Percentiles rank a stretch among this genome's conserved stretches.
Evolutionary conservation across 2,888 invertebrate species (phyloP).

Genomic region (Diplolepis rosae): DNA sequence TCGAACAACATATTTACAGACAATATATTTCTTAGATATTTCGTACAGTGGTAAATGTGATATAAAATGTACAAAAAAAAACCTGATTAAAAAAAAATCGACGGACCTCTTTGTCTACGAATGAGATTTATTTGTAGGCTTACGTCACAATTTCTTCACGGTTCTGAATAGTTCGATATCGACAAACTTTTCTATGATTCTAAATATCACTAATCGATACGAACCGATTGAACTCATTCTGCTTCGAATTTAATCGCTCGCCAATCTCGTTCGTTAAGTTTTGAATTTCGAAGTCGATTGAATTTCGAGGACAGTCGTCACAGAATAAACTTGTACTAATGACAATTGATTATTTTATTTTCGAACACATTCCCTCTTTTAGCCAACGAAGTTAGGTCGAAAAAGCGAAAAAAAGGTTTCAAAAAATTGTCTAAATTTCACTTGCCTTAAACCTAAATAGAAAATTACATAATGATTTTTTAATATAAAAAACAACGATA

Average conservation of each 20-base stretch:
- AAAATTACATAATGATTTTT: neutral
- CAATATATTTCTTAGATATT: constrained; percentile 1
- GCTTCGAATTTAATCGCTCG: neutral
- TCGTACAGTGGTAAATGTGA: constrained; percentile 1
- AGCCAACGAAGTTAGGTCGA: neutral
- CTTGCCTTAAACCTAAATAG: neutral
- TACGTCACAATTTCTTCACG: neutral
- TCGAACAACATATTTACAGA: constrained; percentile 7
- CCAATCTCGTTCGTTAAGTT: neutral
- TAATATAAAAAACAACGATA: neutral
- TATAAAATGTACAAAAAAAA: neutral
- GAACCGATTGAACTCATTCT: neutral
- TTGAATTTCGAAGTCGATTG: neutral
- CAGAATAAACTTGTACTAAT: neutral
- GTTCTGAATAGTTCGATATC: neutral
- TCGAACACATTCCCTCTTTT: neutral
- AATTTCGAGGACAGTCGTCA: neutral
- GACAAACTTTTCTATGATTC: neutral
- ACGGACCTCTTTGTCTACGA: neutral
- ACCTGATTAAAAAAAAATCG: neutral
- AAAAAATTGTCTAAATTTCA: neutral
- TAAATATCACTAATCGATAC: constrained; percentile 1
- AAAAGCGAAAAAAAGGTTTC: neutral
- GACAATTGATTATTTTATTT: neutral
- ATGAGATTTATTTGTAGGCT: neutral